Evolutionary conservation across 2,113 vertebrate species (phyloP), one percentile per base, ranked within the genome.

Genomic region (Oncorhynchus nerka): DNA sequence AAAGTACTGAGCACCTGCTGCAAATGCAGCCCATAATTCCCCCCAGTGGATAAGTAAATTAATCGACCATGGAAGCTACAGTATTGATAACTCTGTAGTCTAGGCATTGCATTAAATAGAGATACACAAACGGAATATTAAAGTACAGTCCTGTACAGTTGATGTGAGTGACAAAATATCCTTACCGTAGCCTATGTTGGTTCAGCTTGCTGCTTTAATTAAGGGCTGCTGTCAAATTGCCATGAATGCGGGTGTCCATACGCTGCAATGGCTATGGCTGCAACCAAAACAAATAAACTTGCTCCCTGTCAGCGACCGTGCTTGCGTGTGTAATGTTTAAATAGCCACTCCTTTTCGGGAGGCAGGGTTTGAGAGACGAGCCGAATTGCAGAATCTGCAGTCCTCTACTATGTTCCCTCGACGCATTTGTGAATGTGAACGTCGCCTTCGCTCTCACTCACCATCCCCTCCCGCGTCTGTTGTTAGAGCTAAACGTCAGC

Each of bases 321-420:
- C 69, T 57, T 66, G 75, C 77, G 51, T 70, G 68, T 34, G 81
- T 77, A 70, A 77, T 64, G 81, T 49, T 75, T 67, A 79, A 77
- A 79, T 74, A 86, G 87, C 89, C 90, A 88, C 92, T 89, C 91
- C 91, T 91, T 85, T 87, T 22, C 77, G 20, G 81, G 74, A 86
- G 78, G 84, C 89, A 81, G 87, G 83, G 76, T 73, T 73, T 64
- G 78, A 64, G 69, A 74, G 70, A 85, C 65, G 68, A 81, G 68
- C 75, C 75, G 80, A 76, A 75, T 76, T 30, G 83, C 78, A 71
- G 73, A 81, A 85, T 82, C 89, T 85, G 87, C 90, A 90, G 79
- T 92, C 89, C 81, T 85, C 83, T 75, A 81, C 39, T 74, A 51
- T 76, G 74, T 70, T 76, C n/a, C 76, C 24, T 12, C 1, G 13